Evolutionary conservation across 2,797 vertebrate genomes (phyloP), one percentile per base, ranked within the genome.

Genomic region (Gallinago nigripennis): DNA sequence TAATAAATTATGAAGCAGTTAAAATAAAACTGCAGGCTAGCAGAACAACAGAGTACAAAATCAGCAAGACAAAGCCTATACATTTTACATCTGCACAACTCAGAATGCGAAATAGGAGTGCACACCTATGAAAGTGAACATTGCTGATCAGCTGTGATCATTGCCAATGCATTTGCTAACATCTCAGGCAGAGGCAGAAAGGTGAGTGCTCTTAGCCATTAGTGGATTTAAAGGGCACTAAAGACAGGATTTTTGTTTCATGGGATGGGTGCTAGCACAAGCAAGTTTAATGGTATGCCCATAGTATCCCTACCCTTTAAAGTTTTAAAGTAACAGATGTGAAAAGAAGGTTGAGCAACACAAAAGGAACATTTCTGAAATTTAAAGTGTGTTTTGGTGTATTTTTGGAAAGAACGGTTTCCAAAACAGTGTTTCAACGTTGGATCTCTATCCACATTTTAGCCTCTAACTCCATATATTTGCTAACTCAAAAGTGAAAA

Each of bases 1-100:
- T 96, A 95, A 96, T 96, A 95, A 96, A 95, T 92, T 95, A 95
- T 86, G 83, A 95, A 94, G 84, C 57, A 88, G 90, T 93, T 97
- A 95, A 95, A 96, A 95, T 88, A 95, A 86, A 90, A 86, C 85
- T 91, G 53, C 79, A 84, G 85, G 68, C 69, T 70, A 82, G 54
- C 77, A 88, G 86, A 95, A 87, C 86, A 97, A 95, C 89, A 79
- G 88, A 88, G 70, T 65, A 91, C 68, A 83, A 92, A 95, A 92
- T 60, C 80, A 92, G 79, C 71, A 93, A 82, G 90, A 93, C 82
- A 95, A 96, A 95, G 61, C 53, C 60, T 78, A 54, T 71, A 58
- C 3, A 24, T 90, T 95, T 94, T 86, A 85, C 48, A 75, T 79
- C 60, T 76, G 51, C 71, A 46, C 57, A 57, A 35, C 82, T 84